A percentile compares a stretch with the other conserved stretches of the same genome.
Evolutionary conservation across 2,888 invertebrate species (phyloP).

Genomic region (Salticus scenicus): DNA sequence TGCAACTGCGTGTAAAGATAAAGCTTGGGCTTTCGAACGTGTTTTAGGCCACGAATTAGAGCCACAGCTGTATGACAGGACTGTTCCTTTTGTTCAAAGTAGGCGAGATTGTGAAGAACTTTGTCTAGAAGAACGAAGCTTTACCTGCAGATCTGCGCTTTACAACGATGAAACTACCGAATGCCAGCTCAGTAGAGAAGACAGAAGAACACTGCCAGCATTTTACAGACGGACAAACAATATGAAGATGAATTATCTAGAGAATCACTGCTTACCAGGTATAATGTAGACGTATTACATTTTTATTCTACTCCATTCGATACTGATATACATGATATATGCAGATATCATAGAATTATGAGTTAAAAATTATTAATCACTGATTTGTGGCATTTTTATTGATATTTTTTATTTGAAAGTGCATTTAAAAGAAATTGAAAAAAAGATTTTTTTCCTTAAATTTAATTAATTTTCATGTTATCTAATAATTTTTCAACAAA

Average conservation of each 20-base stretch:
- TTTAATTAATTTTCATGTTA: no score
- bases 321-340: no score
- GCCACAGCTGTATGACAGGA: slow-evolving; percentile 77
- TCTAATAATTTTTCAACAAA: no score
- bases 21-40: slow-evolving; percentile 78
- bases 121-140: slow-evolving; percentile 77
- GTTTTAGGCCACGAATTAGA: slow-evolving; percentile 77
- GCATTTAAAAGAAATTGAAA: no score
- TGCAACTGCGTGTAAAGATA: slow-evolving; percentile 74
- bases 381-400: no score
- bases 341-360: no score
- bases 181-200: slow-evolving; percentile 78
- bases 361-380: no score
- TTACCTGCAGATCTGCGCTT: slow-evolving; percentile 78
- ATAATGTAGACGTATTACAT: no score
- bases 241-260: slow-evolving; percentile 78
- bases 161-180: slow-evolving; percentile 78
- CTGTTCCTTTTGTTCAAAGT: slow-evolving; percentile 76
- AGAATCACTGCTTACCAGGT: slow-evolving; percentile 79
- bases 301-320: no score
- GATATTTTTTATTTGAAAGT: no score
- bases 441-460: no score
- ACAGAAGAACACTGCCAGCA: slow-evolving; percentile 77
- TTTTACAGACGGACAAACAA: slow-evolving; percentile 70
- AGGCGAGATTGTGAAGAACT: slow-evolving; percentile 78